Base-by-base conservation (phyloP, 2,113 vertebrate species). In the Isichthys henryi region DNA sequence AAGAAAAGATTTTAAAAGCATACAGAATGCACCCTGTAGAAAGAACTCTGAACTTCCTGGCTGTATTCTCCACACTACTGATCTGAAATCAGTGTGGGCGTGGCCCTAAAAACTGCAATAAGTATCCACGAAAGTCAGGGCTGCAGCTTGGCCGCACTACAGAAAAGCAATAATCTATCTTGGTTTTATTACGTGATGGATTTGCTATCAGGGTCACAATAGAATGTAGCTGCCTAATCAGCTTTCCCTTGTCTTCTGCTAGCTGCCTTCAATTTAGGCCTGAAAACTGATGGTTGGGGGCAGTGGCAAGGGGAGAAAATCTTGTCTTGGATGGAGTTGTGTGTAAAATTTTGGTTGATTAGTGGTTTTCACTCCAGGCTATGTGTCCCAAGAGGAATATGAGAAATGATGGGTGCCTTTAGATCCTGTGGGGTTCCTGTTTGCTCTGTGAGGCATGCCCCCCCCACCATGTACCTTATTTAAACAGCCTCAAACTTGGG, bases 191-290 rank as follows among this genome's bases (percentile, higher is more conserved):
- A 88, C 74, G 91, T 92, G 91, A 92, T 86, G 88, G 88, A 93
- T 93, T 90, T 92, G 89, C 88, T 87, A 89, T 91, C 91, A 58
- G 35, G 49, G 31, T 86, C 66, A 88, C 90, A 92, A 90, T 84
- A 88, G 89, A 92, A 92, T 91, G 90, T 91, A 88, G 86, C 83
- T 89, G 89, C 70, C 88, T 92, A 92, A 93, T 93, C 92, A 90
- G 91, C 90, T 77, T 77, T 5, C 87, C 77, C 87, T 86, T 39
- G 35, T 53, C 74, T 77, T 49, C 83, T 48, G n/a, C 23, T 10
- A 58, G 45, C 35, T 83, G 80, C 31, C 8, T 85, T 86, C 89
- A 86, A 89, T 89, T 89, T 86, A 70, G 17, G 83, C 45, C 83
- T 74, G 74, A 88, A 84, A 56, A 90, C 52, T 91, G 92, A 50